Percentiles rank a stretch among this genome's conserved stretches.
Conservation (phyloP, 2,888 invertebrate genomes). For the Clepsis dumicolana region DNA sequence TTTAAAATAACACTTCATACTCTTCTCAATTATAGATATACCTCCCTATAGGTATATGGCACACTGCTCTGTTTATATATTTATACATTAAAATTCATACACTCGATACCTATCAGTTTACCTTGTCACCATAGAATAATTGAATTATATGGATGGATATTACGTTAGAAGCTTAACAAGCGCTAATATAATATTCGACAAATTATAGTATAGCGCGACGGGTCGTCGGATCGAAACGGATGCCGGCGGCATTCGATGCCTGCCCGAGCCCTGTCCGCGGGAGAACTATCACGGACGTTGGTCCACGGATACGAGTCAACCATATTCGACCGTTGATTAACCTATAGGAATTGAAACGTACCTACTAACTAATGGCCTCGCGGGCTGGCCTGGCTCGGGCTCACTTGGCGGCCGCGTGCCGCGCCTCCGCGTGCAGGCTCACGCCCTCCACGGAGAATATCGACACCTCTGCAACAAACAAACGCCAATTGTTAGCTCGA, state of each 20-base stretch:
- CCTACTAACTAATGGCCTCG: slow-evolving; percentile 57
- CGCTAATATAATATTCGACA: slow-evolving; percentile 68
- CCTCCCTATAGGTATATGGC: slow-evolving; percentile 65
- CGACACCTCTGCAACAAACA: slow-evolving; percentile 93
- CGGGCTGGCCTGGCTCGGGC: slow-evolving; percentile 60
- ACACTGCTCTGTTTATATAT: slow-evolving; percentile 78
- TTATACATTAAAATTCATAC: slow-evolving; percentile 69
- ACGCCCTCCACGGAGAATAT: slow-evolving; percentile 98
- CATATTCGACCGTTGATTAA: slow-evolving; percentile 64
- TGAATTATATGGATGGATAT: slow-evolving; percentile 85
- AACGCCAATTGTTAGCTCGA: slow-evolving; percentile 14
- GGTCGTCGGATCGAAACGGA: slow-evolving; percentile 51
- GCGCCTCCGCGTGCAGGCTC: slow-evolving; percentile 92
- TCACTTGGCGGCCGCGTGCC: slow-evolving; percentile 85
- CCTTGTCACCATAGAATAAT: slow-evolving; percentile 86
- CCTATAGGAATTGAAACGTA: slow-evolving; percentile 77
- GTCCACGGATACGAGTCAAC: slow-evolving; percentile 72
- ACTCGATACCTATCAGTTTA: slow-evolving; percentile 79
- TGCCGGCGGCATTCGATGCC: slow-evolving; percentile 73
- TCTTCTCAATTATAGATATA: slow-evolving; percentile 80
- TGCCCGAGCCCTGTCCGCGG: slow-evolving; percentile 57
- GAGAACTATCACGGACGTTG: slow-evolving; percentile 73
- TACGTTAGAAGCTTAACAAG: slow-evolving; percentile 81
- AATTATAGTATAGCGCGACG: slow-evolving; percentile 49
- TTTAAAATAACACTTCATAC: slow-evolving; percentile 79